A percentile compares a stretch with the other conserved stretches of the same genome.
These are phyloP conservation scores for Aegypius monachus DNA, from an alignment of 2,113 vertebrate species.

Conservation along the genomic window DNA sequence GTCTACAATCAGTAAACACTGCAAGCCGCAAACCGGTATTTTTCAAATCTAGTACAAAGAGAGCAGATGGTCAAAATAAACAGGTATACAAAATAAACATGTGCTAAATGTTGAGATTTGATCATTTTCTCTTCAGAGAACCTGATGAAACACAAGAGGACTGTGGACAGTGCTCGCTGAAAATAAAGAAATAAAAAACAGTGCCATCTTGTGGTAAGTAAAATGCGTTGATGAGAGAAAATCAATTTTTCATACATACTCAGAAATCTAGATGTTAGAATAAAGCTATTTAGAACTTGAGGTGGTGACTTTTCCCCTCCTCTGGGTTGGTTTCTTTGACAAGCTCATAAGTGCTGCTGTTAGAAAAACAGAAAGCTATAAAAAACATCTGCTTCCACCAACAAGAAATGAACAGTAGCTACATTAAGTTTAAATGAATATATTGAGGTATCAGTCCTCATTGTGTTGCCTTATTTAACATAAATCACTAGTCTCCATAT, in stretches of 20 bases:
- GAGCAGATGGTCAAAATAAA: neutral
- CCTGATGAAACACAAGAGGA: neutral
- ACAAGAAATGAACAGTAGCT: neutral
- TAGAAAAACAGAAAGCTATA: neutral
- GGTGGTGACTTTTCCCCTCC: neutral
- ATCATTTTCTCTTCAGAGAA: neutral
- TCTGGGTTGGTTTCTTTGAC: neutral
- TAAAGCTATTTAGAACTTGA: neutral
- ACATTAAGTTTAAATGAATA: neutral
- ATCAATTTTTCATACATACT: rapidly evolving
- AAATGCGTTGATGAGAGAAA: neutral
- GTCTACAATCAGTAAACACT: neutral
- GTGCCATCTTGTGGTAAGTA: conserved; percentile 58
- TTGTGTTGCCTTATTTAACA: neutral
- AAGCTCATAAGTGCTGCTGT: neutral
- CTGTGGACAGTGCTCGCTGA: neutral
- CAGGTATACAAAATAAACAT: neutral
- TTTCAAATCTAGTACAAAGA: neutral
- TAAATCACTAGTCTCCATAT: neutral
- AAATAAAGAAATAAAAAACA: conserved; percentile 34
- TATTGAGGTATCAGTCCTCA: neutral
- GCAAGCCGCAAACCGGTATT: rapidly evolving
- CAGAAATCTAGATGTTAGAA: neutral
- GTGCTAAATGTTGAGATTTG: neutral
- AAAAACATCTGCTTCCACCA: neutral